Base-by-base conservation (phyloP, 2,797 vertebrate species). In the Halcyon smyrnensis region DNA sequence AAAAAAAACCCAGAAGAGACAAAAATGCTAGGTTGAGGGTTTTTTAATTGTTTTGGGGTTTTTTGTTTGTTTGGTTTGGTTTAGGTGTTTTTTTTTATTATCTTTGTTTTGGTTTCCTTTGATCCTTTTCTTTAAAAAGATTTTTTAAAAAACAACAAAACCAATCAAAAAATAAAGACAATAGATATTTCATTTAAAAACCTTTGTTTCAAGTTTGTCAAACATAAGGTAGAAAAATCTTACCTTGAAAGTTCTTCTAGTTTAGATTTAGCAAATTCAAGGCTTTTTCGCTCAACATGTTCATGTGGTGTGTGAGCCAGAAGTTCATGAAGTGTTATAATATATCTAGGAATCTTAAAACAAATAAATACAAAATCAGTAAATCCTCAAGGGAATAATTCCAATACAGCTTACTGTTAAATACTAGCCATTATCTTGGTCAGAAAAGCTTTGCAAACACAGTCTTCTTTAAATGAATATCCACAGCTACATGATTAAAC, bases 231-330 rank as follows among this genome's bases (percentile, higher is more conserved):
- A 87, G 19, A 83, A 90, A 90, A 79, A 67, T 53, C 92, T 93
- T 98, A 99, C 99, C 99, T 99, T 97, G 99, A 99, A 79, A 99
- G 97, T 91, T 99, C 99, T 96, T 99, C 99, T 92, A 99, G 97
- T 91, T 99, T 99, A 77, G 99, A 99, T 93, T 99, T 99, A 82
- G 99, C 99, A 95, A 99, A 99, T 97, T 99, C 99, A 88, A 99
- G 98, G 95, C 99, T 99, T 97, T 99, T 99, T 84, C 99, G 98
- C 94, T 99, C 99, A 97, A 99, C 99, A 1, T 99, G 99, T 75
- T 99, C 99, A 15, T 99, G 99, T 54, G 99, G 99, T 8, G 99
- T 99, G 96, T 99, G 99, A 53, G 99, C 99, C 96, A 99, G 93
- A 56, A 99, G 98, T 97, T 99, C 99, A 79, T 99, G 99, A 48